phyloP scores from a whole-genome alignment of 2,113 vertebrate species.

The Myotis lucifugus region DNA sequence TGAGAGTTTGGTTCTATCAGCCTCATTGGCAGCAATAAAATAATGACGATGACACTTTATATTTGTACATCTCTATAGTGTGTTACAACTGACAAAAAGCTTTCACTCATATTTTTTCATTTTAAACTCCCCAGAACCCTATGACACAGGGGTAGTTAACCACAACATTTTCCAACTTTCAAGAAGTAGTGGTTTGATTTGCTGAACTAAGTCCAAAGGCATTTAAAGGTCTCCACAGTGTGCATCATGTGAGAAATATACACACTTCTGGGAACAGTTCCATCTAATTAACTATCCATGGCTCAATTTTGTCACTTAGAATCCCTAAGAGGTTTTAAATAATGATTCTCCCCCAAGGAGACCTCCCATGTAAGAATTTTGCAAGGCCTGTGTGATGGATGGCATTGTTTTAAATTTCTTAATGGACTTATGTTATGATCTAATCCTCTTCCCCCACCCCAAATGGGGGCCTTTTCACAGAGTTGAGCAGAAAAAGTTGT shows the following conservation, averaged over 20 bases:
- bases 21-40: not conserved
- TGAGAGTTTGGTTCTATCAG: not conserved
- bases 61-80: not conserved
- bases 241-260: constrained; percentile 62
- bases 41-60: not conserved
- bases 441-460: constrained; percentile 55
- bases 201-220: constrained; percentile 75
- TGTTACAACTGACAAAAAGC: not conserved
- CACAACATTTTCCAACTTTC: constrained; percentile 54
- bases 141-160: constrained; percentile 28
- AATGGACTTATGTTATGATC: constrained; percentile 65
- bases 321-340: constrained; percentile 62
- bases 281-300: constrained; percentile 61
- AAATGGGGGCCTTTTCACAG: constrained; percentile 36
- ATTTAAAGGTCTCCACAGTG: constrained; percentile 47
- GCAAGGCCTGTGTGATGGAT: constrained; percentile 61
- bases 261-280: constrained; percentile 70
- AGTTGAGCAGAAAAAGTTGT: constrained; percentile 72
- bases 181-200: constrained; percentile 63
- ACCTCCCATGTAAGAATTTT: constrained; percentile 58
- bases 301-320: constrained; percentile 76
- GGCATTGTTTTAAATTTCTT: constrained; percentile 60
- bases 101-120: not conserved
- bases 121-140: not conserved
- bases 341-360: constrained; percentile 52